Conservation (phyloP, 2,797 vertebrate genomes). For the Amphiprion clarkii region DNA sequence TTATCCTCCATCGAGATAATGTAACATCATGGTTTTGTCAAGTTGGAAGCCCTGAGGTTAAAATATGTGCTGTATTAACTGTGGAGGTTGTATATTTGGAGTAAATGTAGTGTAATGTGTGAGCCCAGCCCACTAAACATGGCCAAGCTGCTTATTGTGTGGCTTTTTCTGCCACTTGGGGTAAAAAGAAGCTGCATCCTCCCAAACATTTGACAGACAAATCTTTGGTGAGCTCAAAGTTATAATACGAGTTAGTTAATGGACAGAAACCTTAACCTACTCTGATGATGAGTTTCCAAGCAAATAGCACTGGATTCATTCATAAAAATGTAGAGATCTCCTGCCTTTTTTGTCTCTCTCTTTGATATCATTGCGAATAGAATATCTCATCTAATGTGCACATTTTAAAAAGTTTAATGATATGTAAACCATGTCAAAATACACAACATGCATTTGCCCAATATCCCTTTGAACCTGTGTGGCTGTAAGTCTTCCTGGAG, state of each 20-base stretch:
- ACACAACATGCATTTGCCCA: too few species aligned
- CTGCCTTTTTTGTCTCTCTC: background rate
- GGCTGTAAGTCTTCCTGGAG: too few species aligned
- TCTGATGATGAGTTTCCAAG: background rate
- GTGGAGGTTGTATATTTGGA: conserved; percentile 2
- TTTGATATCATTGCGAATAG: background rate
- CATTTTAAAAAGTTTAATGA: background rate
- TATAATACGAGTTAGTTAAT: background rate
- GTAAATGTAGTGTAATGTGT: conserved; percentile 20
- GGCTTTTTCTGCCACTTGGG: conserved; percentile 18
- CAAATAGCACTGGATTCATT: background rate
- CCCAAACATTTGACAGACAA: background rate
- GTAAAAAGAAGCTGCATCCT: background rate
- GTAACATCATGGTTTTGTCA: background rate
- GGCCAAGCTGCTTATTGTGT: conserved; percentile 51
- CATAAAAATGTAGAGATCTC: background rate
- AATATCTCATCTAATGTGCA: background rate
- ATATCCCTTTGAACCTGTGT: too few species aligned
- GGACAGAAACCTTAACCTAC: background rate
- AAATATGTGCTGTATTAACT: background rate
- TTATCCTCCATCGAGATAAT: background rate
- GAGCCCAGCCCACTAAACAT: conserved; percentile 21
- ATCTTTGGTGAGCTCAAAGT: background rate
- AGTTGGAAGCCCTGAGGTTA: background rate
- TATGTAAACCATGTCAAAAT: too few species aligned